phyloP scores from a whole-genome alignment of 92 coral and sea anemone genomes.

The Epizoanthus stellaris region DNA sequence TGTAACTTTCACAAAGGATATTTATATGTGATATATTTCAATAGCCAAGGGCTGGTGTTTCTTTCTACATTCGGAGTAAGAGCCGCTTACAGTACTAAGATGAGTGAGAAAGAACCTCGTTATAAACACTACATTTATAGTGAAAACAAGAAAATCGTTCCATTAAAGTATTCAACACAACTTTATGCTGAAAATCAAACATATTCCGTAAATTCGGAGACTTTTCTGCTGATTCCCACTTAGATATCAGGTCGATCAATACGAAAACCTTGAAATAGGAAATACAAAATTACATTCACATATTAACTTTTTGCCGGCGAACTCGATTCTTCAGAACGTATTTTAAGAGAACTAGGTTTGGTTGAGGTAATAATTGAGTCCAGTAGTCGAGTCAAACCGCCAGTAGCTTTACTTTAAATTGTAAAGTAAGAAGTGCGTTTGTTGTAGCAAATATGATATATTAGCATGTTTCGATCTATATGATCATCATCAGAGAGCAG shows the following conservation, averaged over 20 bases:
- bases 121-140: not conserved
- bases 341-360: not conserved
- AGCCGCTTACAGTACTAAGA: not conserved
- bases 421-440: not conserved
- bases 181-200: not conserved
- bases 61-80: not conserved
- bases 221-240: not conserved
- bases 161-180: not conserved
- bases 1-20: not conserved
- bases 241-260: not conserved
- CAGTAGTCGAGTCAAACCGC: not conserved
- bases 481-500: too few relatives aligned
- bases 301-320: too few relatives aligned
- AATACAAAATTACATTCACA: not conserved
- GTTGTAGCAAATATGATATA: not conserved
- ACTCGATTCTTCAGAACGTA: not conserved
- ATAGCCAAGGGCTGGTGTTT: not conserved
- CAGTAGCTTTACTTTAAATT: not conserved
- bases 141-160: not conserved
- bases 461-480: too few relatives aligned
- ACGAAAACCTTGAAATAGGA: slow-evolving; percentile 14
- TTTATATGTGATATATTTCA: not conserved
- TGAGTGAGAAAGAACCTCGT: not conserved
- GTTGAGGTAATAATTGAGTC: not conserved
- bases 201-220: not conserved